These are phyloP conservation scores for Gymnodraco acuticeps DNA, from an alignment of 2,797 vertebrate genomes.

Conservation along the genomic window DNA sequence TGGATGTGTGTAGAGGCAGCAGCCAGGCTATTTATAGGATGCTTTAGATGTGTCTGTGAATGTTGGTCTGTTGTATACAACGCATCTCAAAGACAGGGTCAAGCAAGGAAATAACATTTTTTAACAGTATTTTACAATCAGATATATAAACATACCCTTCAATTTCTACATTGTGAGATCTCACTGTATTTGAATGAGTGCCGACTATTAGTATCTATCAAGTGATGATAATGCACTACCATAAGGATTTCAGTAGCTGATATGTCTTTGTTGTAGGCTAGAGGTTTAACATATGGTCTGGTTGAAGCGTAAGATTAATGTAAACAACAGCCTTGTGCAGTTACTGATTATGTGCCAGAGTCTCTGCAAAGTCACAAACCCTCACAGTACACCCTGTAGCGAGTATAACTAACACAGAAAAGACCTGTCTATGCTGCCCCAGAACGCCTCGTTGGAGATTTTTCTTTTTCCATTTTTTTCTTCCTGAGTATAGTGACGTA, in stretches of 20 bases:
- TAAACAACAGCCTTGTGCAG: not conserved
- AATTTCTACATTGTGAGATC: not conserved
- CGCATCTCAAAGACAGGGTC: not conserved
- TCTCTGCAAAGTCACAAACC: no score
- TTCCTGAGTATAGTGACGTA: no score
- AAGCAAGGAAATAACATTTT: not conserved
- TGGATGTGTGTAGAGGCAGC: slow-evolving; percentile 26
- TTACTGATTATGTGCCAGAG: no score
- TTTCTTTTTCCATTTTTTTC: no score
- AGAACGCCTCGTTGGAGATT: no score
- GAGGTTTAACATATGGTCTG: not conserved
- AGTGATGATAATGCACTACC: not conserved
- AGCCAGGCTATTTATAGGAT: slow-evolving; percentile 39
- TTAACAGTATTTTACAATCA: not conserved
- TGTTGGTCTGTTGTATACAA: slow-evolving; percentile 15
- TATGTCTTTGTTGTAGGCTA: not conserved
- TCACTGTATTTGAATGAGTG: not conserved
- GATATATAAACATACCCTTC: not conserved
- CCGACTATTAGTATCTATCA: not conserved
- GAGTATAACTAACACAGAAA: no score
- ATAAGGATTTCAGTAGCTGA: not conserved
- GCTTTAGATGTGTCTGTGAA: slow-evolving; percentile 21
- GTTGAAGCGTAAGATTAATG: not conserved
- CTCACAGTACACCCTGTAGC: no score
- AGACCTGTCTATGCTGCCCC: no score